Evolutionary conservation across 2,797 vertebrate genomes (phyloP).

Genomic region (Setipinna tenuifilis): DNA sequence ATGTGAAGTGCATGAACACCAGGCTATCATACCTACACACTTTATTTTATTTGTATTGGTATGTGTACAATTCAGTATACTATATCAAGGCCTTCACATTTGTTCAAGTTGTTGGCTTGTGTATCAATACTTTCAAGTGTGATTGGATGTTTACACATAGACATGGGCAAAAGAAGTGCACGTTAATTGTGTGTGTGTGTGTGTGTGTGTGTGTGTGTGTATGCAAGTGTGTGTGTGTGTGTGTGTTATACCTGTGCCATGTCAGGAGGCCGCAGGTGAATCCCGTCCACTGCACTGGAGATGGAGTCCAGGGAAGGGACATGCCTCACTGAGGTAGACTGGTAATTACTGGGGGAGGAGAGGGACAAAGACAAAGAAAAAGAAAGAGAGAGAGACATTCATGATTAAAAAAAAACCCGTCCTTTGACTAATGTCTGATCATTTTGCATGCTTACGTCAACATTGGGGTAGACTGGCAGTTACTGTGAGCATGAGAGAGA

Average conservation of each 20-base stretch:
- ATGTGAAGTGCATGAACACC: background rate
- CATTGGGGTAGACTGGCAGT: no score
- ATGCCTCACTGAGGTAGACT: conserved; percentile 76
- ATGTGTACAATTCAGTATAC: no score
- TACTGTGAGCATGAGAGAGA: no score
- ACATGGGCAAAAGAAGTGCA: background rate
- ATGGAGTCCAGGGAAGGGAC: conserved; percentile 84
- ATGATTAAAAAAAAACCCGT: no score
- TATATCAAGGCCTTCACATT: no score
- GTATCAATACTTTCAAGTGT: background rate
- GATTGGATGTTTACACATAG: no score
- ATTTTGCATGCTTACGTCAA: no score
- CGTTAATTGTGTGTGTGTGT: background rate
- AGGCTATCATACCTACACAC: no score
- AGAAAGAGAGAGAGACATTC: no score
- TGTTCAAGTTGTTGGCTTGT: background rate
- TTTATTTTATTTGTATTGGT: no score
- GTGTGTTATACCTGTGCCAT: conserved; percentile 64
- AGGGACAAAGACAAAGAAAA: no score
- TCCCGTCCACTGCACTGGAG: conserved; percentile 75
- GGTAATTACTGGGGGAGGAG: conserved; percentile 63
- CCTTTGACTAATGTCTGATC: no score
- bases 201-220: background rate
- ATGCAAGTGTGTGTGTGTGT: background rate
- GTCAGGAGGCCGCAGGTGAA: conserved; percentile 67